Conservation (phyloP, 2,888 invertebrate species). For the Agonum fuliginosum region DNA sequence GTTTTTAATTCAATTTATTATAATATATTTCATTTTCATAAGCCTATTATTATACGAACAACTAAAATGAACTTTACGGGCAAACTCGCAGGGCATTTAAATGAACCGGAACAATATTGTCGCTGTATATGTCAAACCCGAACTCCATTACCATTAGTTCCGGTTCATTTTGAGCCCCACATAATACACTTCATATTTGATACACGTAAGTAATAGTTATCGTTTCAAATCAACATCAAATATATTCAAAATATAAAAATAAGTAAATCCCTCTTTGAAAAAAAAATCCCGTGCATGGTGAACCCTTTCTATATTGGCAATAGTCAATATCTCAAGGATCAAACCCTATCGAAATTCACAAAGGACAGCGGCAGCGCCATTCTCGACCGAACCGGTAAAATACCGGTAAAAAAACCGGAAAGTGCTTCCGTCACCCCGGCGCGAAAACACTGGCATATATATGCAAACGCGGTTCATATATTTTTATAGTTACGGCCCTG, state of each 20-base stretch:
- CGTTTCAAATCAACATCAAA: not conserved
- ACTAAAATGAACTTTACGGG: too few relatives aligned
- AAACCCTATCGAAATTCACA: conserved; percentile 35
- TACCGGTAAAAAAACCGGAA: conserved; percentile 35
- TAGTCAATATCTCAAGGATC: conserved; percentile 37
- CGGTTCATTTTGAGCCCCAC: too few relatives aligned
- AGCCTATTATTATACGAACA: too few relatives aligned
- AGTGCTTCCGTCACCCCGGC: conserved; percentile 18
- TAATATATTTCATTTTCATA: too few relatives aligned
- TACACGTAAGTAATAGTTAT: too few relatives aligned
- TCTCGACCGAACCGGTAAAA: conserved; percentile 15
- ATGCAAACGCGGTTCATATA: conserved; percentile 40
- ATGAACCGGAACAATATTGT: too few relatives aligned
- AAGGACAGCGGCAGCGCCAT: conserved; percentile 21
- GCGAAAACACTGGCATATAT: conserved; percentile 38
- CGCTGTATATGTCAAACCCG: too few relatives aligned
- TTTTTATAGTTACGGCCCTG: conserved; percentile 42
- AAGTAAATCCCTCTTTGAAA: conserved; percentile 12
- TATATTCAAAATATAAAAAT: conserved; percentile 10
- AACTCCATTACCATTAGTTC: too few relatives aligned
- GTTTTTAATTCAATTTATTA: too few relatives aligned
- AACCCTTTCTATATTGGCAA: conserved; percentile 30
- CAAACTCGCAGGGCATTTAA: too few relatives aligned
- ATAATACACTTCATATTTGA: too few relatives aligned
- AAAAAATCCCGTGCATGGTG: not conserved